Evolutionary conservation across 2,888 invertebrate species (phyloP), one percentile per base, ranked within the genome.

Genomic region (Strigamia maritima): DNA sequence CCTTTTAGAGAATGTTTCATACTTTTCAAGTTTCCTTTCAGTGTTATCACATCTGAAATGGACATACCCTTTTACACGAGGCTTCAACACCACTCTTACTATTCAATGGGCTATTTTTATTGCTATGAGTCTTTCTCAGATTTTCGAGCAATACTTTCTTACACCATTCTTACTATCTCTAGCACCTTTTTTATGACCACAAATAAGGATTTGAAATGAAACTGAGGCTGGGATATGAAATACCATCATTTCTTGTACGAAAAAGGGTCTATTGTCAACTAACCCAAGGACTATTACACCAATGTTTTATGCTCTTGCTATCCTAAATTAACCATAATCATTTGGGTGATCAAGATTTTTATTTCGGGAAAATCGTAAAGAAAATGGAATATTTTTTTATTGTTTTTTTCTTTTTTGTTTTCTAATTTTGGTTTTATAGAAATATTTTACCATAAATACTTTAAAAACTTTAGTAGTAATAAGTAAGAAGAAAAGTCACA

Each of bases 81-180:
- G n/a, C 19, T 54, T 19, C 19, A 8, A 54, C 19, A 10, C 54
- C 22, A 6, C 54, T 19, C 19, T 19, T 54, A 54, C 19, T 54
- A 54, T 54, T 54, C 54, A 54, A 54, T 54, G 54, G 54, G 16
- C 19, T 54, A 54, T 54, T 54, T 54, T 54, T 54, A 54, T 54
- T 19, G 54, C 54, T 8, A 19, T 54, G 54, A 54, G 54, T n/a
- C 8, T 8, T 54, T 54, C 19, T n/a, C 8, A 54, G 54, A 54
- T 19, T 54, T 19, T 54, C 54, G 22, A 22, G 54, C 54, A 44
- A 44, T n/a, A 44, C 44, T 44, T 44, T 44, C 54, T 54, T 54
- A 19, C 54, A 19, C 54, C n/a, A 54, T 54, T 54, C 54, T 54
- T 54, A 19, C n/a, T 54, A 54, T 54, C 54, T 19, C 19, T 8